Conservation (phyloP, 2,113 vertebrate genomes). For the Bungarus multicinctus region DNA sequence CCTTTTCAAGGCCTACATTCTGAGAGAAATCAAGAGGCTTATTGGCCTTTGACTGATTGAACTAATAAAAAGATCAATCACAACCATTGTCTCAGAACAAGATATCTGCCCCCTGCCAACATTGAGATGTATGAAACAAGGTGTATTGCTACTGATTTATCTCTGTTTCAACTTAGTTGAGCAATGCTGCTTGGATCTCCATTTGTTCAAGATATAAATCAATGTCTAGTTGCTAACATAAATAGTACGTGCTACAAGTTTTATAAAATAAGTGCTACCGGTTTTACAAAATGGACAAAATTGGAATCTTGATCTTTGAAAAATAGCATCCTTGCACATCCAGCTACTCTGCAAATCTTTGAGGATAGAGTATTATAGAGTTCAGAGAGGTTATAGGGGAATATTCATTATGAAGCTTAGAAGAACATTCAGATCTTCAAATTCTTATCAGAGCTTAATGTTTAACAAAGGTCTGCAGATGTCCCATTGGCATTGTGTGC, state of each 20-base stretch:
- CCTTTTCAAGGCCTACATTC: background rate
- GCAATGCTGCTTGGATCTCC: background rate
- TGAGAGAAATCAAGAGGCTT: background rate
- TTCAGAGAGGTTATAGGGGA: background rate
- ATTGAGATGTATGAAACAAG: background rate
- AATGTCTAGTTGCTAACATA: background rate
- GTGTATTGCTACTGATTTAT: background rate
- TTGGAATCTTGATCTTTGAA: background rate
- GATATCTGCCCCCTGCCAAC: background rate
- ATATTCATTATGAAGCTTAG: background rate
- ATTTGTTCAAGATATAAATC: background rate
- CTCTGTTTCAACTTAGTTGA: background rate
- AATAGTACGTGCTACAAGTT: no score
- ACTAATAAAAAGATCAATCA: background rate
- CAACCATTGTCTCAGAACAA: background rate
- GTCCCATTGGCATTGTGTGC: background rate
- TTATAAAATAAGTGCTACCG: background rate
- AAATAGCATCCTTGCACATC: background rate
- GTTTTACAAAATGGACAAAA: background rate
- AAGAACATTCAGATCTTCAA: background rate
- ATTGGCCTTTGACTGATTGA: background rate
- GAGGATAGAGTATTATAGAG: background rate
- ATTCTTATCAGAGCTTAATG: background rate
- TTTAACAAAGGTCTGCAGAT: background rate
- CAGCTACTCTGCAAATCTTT: background rate